Conservation (phyloP, 2,888 invertebrate genomes). For the Philopedon plagiatum region DNA sequence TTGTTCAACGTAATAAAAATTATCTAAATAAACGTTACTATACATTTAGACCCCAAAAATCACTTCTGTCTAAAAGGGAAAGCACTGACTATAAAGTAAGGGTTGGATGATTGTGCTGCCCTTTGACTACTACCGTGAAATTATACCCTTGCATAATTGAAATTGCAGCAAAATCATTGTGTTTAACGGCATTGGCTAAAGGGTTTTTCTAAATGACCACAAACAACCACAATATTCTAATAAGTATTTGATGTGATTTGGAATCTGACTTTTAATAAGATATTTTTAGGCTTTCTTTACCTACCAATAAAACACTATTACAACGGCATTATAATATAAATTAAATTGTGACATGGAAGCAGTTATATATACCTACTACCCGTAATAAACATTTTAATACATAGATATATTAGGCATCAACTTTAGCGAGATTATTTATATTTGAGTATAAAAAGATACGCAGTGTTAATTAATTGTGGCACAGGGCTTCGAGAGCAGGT, state of each 20-base stretch:
- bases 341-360: no score
- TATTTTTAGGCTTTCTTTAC: no score
- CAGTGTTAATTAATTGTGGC: no score
- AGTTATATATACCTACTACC: no score
- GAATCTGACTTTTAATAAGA: not conserved
- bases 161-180: constrained; percentile 42
- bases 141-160: constrained; percentile 46
- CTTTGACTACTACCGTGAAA: constrained; percentile 50
- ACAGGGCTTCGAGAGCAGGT: no score
- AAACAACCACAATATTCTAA: not conserved
- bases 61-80: not conserved
- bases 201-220: constrained; percentile 35
- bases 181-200: constrained; percentile 40
- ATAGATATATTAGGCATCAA: no score
- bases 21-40: not conserved
- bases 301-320: no score
- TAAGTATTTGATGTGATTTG: constrained; percentile 3
- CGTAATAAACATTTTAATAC: no score
- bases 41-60: not conserved
- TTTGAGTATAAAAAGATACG: no score
- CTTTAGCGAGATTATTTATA: no score
- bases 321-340: no score
- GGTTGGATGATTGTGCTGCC: constrained; percentile 22
- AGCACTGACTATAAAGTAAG: constrained; percentile 6
- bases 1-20: not conserved